A percentile compares a stretch with the other conserved stretches of the same genome.
phyloP scores from a whole-genome alignment of 1,140 invertebrate genomes.

The Drosophila ananassae region DNA sequence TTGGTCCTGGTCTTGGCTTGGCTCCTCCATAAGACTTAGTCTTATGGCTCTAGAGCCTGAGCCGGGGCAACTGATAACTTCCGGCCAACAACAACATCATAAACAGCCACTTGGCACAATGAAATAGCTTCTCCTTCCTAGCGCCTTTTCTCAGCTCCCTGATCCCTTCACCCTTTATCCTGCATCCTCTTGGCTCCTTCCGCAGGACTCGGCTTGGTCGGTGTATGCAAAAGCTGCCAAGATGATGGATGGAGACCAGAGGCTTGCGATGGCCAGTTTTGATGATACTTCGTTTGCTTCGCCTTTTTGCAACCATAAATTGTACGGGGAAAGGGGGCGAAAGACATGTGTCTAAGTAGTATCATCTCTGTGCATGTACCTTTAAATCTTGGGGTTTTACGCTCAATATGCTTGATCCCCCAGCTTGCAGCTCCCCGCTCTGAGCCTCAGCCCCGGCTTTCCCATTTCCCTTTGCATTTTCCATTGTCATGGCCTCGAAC shows the following conservation, averaged over 20 bases:
- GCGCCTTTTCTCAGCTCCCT: neutral
- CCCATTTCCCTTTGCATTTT: conserved; percentile 12
- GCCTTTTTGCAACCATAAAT: conserved; percentile 50
- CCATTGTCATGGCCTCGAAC: conserved; percentile 55
- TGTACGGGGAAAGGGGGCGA: conserved; percentile 35
- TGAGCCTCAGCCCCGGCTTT: neutral
- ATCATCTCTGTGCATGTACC: conserved; percentile 75
- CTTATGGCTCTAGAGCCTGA: conserved; percentile 12
- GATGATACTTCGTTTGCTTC: conserved; percentile 30
- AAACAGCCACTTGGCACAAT: conserved; percentile 74
- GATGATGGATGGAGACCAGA: conserved; percentile 50
- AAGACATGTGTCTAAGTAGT: conserved; percentile 67
- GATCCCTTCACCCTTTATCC: neutral
- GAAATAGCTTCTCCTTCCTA: conserved; percentile 36
- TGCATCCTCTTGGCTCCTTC: conserved; percentile 4
- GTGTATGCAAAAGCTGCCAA: conserved; percentile 54
- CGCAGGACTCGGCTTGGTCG: conserved; percentile 16
- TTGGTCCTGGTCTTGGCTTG: conserved; percentile 19
- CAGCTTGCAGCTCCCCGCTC: neutral
- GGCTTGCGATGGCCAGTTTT: conserved; percentile 40
- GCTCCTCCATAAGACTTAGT: conserved; percentile 7
- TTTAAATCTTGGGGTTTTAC: conserved; percentile 79
- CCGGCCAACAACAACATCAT: conserved; percentile 64
- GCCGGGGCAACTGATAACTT: conserved; percentile 72
- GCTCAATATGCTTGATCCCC: conserved; percentile 62